Base-by-base conservation (phyloP, 2,797 vertebrate genomes). In the Sebastes oblongus region DNA sequence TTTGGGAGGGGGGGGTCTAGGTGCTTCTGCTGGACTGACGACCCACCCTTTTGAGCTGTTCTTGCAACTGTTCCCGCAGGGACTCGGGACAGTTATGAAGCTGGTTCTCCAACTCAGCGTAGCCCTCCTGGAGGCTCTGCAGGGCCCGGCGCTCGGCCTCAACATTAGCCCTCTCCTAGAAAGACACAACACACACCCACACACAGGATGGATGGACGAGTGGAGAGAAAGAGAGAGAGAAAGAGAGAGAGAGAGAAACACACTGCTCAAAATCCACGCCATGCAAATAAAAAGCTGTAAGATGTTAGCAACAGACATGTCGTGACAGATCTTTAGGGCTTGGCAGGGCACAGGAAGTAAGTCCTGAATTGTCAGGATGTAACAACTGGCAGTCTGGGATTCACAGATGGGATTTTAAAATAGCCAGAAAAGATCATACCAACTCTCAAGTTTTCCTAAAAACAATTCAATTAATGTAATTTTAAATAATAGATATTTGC, bases 31-130 rank as follows among this genome's bases (percentile, higher is more conserved):
- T 78, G 25, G 50, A 78, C 74, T 78, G 65, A 77, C 62, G 71
- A 99, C 98, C 97, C 97, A 99, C 98, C 98, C 97, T 95, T 95
- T 96, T 97, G 94, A 98, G 96, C 96, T 98, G 97, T 88, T 98
- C 97, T 95, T 96, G 97, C 93, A 99, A 95, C 95, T 98, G 98
- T 94, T 98, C 98, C 93, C 95, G 95, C 95, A 98, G 93, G 72
- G 98, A 98, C 95, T 99, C 98, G 36, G 98, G 98, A 95, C 98
- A 98, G 95, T 98, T 98, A 96, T 97, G 97, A 87, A 99, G 97
- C 96, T 98, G 98, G 94, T 94, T 97, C 97, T 96, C 96, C 96
- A 97, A 95, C 95, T 98, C 97, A 94, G 95, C 95, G 95, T 96
- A 97, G 93, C 96, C 95, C 80, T 94, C 97, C 95, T 94, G 98